Base-by-base conservation (phyloP, 1,140 invertebrate species). In the Drepana arcuata region DNA sequence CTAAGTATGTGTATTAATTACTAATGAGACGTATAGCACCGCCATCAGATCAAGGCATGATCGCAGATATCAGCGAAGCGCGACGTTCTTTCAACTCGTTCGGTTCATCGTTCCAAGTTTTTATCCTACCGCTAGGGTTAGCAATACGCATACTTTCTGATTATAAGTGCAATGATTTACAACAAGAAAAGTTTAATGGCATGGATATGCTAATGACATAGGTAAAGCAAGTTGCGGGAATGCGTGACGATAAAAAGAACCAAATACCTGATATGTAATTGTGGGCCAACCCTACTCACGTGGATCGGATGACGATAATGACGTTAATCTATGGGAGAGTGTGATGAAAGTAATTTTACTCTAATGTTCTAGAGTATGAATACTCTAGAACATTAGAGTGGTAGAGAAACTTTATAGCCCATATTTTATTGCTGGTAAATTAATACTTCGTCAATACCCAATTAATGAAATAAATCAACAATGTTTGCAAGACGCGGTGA, bases 21-120 rank as follows among this genome's bases (percentile, higher is more conserved):
- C n/a, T n/a, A n/a, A n/a, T n/a, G n/a, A n/a, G n/a, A n/a, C n/a
- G n/a, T n/a, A n/a, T n/a, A n/a, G n/a, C n/a, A n/a, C n/a, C n/a
- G n/a, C n/a, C n/a, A n/a, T n/a, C 9, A 21, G 18, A 21, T 21
- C 15, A 29, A 41, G 38, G 34, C 42, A 46, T 45, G 42, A 48
- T 38, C 46, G 40, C 24, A 48, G 49, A 66, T 66, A 26, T 37
- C 59, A 68, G 34, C 60, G 53, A 35, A 69, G 65, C 75, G 73
- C 40, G 56, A 75, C 71, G 75, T 74, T 70, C 69, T 45, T 78
- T 80, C 66, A 78, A 68, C 67, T 66, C 49, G 41, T 14, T 34
- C 37, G 58, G 73, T 71, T 75, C 71, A 72, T 67, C 64, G 70
- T 41, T 63, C 70, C 56, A 50, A 10, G 52, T 63, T 67, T 67